Evolutionary conservation across 2,113 vertebrate genomes (phyloP).

Genomic region (Aptenodytes patagonicus): DNA sequence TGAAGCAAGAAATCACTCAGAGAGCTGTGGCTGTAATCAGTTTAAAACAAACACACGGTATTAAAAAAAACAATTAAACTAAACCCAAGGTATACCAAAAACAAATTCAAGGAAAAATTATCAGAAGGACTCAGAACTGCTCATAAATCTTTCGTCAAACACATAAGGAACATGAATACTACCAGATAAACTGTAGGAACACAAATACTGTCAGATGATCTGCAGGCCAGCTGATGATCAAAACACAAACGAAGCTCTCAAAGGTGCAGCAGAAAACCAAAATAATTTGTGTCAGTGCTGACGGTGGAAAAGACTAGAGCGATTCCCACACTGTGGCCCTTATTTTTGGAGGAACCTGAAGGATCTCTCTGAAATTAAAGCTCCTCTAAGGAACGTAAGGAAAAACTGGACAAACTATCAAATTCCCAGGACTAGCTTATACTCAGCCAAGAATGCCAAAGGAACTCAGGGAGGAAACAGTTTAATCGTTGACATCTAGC

Average conservation of each 20-base stretch:
- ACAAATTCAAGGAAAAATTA: not conserved
- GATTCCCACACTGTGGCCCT: not conserved
- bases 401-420: not conserved
- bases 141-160: not conserved
- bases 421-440: not conserved
- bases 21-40: not conserved
- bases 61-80: not conserved
- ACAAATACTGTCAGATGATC: not conserved
- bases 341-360: not conserved
- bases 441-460: not conserved
- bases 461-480: not conserved
- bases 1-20: not conserved
- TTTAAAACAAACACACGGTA: rapidly evolving
- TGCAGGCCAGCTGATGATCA: not conserved
- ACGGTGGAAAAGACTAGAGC: rapidly evolving
- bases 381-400: rapidly evolving
- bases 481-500: not conserved
- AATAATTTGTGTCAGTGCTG: not conserved
- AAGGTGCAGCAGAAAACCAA: not conserved
- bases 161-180: not conserved
- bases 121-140: not conserved
- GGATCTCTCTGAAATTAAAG: not conserved
- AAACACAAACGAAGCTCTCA: not conserved
- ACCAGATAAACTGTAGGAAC: not conserved
- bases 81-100: not conserved